phyloP scores from a whole-genome alignment of 2,113 vertebrate genomes.

The Ameiurus melas region DNA sequence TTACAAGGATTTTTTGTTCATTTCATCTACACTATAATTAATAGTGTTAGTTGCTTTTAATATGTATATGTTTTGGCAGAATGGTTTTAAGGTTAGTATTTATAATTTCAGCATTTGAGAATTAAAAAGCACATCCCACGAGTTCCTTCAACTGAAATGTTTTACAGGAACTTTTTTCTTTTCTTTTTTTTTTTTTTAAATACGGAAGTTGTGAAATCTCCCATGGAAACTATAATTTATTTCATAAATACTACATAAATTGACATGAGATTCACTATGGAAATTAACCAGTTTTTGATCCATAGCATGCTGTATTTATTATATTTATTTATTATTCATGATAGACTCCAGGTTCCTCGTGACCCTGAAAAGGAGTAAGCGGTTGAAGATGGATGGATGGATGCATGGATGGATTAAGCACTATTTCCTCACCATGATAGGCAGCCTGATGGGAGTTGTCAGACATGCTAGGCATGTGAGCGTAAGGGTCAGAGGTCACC shows the following conservation, averaged over 20 bases:
- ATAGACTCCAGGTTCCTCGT: too few species aligned
- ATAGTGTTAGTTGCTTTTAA: not conserved
- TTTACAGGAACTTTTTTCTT: not conserved
- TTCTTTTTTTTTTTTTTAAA: not conserved
- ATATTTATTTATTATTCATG: not conserved
- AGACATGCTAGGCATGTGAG: slow-evolving; percentile 66
- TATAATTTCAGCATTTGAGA: not conserved
- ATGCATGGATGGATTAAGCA: not conserved
- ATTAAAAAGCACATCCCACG: not conserved
- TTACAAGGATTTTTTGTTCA: too few species aligned
- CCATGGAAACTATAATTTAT: not conserved
- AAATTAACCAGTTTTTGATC: not conserved
- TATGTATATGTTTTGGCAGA: not conserved
- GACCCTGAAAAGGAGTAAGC: too few species aligned
- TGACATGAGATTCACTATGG: not conserved
- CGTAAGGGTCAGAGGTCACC: slow-evolving; percentile 49
- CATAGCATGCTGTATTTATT: not conserved
- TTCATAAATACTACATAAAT: not conserved
- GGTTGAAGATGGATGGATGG: too few species aligned
- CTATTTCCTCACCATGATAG: slow-evolving; percentile 67
- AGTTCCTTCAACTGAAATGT: not conserved
- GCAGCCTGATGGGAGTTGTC: slow-evolving; percentile 58
- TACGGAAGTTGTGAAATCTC: not conserved
- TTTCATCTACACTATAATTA: not conserved
- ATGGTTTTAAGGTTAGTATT: not conserved